These are phyloP conservation scores for Sinella curviseta DNA, from an alignment of 1,140 invertebrate genomes.

Conservation along the genomic window DNA sequence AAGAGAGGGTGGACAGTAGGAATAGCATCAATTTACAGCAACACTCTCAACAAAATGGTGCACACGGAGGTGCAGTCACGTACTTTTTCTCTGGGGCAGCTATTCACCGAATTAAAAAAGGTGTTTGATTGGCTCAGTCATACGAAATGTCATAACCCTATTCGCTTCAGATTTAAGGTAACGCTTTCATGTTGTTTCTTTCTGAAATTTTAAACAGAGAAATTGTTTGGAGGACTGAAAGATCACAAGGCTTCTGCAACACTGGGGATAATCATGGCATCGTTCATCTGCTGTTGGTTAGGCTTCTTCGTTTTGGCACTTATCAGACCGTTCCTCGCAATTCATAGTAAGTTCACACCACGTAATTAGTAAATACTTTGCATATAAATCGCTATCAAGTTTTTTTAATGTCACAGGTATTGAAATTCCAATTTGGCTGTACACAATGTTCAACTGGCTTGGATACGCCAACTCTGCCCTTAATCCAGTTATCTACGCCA, in stretches of 20 bases:
- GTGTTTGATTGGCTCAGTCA: neutral
- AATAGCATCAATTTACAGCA: neutral
- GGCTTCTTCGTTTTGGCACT: slow-evolving; percentile 93
- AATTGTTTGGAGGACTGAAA: slow-evolving; percentile 45
- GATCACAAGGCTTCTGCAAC: slow-evolving; percentile 94
- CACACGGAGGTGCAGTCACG: neutral
- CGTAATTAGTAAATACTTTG: neutral
- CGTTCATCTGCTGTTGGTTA: slow-evolving; percentile 94
- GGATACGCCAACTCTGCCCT: slow-evolving; percentile 62
- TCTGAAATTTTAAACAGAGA: slow-evolving; percentile 32
- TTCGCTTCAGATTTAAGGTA: neutral
- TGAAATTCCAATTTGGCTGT: slow-evolving; percentile 51
- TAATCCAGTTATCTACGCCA: slow-evolving; percentile 92
- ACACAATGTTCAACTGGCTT: slow-evolving; percentile 58
- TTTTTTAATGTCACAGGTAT: slow-evolving; percentile 30
- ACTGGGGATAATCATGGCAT: slow-evolving; percentile 94
- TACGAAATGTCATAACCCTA: neutral
- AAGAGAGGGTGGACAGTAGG: neutral
- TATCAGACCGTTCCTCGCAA: slow-evolving; percentile 72
- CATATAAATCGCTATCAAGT: neutral
- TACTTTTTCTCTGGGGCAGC: slow-evolving; percentile 30
- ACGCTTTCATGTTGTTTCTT: neutral
- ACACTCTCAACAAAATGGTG: neutral
- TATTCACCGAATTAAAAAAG: slow-evolving; percentile 42
- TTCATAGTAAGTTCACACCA: slow-evolving; percentile 31